A percentile compares a stretch with the other conserved stretches of the same genome.
Conservation (phyloP, 2,113 vertebrate genomes). For the Scopus umbretta region DNA sequence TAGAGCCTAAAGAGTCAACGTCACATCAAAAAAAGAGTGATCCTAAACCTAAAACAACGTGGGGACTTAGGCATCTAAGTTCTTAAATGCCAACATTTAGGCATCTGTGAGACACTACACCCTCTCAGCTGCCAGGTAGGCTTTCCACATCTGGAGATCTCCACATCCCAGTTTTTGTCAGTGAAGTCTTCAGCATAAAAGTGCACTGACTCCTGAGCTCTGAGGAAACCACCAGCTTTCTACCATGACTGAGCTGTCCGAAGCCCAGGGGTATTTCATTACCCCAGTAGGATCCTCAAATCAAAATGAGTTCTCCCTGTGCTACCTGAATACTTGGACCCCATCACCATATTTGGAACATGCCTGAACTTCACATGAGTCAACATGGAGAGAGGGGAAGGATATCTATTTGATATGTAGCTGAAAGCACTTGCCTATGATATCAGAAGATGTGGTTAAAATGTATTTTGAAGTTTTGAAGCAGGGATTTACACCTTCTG, state of each 20-base stretch:
- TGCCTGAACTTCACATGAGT: neutral
- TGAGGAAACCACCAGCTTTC: neutral
- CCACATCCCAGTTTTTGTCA: neutral
- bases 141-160: neutral
- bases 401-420: neutral
- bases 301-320: neutral
- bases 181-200: neutral
- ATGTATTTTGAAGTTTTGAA: neutral
- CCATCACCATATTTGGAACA: neutral
- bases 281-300: neutral
- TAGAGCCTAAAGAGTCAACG: neutral
- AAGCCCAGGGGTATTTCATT: neutral
- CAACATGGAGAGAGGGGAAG: neutral
- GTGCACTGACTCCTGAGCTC: neutral
- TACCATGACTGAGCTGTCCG: neutral
- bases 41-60: neutral
- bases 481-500: neutral
- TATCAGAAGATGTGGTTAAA: neutral
- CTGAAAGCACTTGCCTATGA: neutral
- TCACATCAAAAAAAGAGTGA: neutral
- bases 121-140: neutral
- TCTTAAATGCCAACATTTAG: neutral
- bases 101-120: neutral
- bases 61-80: neutral
- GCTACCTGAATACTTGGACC: neutral